Conservation (phyloP, 2,888 invertebrate genomes). For the Latrodectus elegans region DNA sequence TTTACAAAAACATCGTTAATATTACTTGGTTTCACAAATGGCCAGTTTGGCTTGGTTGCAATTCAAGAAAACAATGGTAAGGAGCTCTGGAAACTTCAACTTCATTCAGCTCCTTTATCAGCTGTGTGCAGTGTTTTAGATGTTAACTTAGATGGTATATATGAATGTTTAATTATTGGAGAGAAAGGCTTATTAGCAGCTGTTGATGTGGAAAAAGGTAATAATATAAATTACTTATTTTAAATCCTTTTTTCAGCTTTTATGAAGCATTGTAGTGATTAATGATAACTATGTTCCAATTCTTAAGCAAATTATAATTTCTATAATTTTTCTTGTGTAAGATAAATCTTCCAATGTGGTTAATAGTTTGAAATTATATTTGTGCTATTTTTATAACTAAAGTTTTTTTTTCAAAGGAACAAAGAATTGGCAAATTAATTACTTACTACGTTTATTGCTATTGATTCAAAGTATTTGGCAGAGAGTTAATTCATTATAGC, state of each 20-base stretch:
- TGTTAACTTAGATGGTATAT: constrained; percentile 53
- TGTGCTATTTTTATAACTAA: no score
- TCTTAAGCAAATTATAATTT: no score
- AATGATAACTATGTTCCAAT: no score
- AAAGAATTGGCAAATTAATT: no score
- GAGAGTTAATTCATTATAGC: no score
- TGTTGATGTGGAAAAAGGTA: constrained; percentile 57
- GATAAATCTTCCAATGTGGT: no score
- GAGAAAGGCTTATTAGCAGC: constrained; percentile 59
- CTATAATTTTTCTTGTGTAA: no score
- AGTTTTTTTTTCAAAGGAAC: no score
- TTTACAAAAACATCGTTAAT: constrained; percentile 15
- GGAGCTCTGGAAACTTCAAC: constrained; percentile 45
- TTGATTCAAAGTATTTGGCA: no score
- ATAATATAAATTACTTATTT: not conserved
- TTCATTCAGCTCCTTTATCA: constrained; percentile 45
- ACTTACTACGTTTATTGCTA: no score
- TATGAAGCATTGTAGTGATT: no score
- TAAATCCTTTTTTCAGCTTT: not conserved
- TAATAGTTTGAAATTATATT: no score
- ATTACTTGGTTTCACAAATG: constrained; percentile 40
- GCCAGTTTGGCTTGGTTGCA: constrained; percentile 56
- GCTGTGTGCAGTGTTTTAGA: constrained; percentile 39
- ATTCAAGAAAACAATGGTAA: constrained; percentile 47
- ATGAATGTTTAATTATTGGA: constrained; percentile 61